Evolutionary conservation across 2,113 vertebrate species (phyloP).

Genomic region (Pseudois nayaur): DNA sequence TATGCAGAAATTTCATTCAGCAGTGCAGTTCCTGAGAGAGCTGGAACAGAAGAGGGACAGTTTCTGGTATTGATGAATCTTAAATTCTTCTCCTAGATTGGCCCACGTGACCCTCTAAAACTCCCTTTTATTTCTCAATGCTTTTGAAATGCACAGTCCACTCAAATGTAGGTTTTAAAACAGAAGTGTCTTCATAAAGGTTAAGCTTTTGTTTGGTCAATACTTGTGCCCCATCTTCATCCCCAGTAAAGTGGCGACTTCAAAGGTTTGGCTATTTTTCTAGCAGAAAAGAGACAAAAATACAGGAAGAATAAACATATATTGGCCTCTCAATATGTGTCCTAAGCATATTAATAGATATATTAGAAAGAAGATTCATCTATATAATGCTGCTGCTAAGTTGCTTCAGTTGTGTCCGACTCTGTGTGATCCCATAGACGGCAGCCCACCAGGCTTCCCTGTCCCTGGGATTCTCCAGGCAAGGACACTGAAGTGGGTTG

Average conservation of each 20-base stretch:
- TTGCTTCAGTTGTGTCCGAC: no score
- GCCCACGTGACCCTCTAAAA: background rate
- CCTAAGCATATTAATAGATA: background rate
- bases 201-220: background rate
- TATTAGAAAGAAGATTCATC: background rate
- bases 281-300: background rate
- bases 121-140: background rate
- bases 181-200: background rate
- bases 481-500: no score
- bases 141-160: background rate
- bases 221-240: background rate
- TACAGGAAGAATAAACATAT: background rate
- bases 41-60: background rate
- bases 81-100: background rate
- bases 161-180: background rate
- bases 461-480: no score
- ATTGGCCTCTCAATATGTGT: background rate
- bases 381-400: background rate
- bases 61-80: background rate
- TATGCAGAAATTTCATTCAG: background rate
- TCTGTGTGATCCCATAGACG: accelerated
- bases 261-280: background rate
- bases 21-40: background rate
- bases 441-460: no score
- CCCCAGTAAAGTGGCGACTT: background rate